Base-by-base conservation (phyloP, 2,797 vertebrate genomes). In the Cirrhinus mrigala region DNA sequence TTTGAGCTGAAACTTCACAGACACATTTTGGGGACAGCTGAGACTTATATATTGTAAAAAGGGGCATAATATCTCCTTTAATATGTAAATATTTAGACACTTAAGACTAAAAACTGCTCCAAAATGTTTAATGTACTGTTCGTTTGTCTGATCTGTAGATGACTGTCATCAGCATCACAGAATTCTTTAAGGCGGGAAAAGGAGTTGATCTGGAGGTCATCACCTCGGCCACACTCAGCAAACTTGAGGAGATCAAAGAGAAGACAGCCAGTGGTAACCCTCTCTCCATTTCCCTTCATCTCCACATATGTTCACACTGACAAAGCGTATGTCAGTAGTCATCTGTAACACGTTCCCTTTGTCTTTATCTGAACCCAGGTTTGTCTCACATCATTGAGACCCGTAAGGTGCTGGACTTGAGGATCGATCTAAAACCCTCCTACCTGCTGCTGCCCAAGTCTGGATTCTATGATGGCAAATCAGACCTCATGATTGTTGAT, bases 181-280 rank as follows among this genome's bases (percentile, higher is more conserved):
- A 98, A 76, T 99, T 99, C 92, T 99, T 99, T 84, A 96, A 96
- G 88, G 96, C 96, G 0, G 95, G 89, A 74, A 97, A 95, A 83
- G 96, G 96, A 20, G 93, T 99, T 60, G 96, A 99, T 88, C 95
- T 99, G 89, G 97, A 98, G 86, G 95, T 96, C 2, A 91, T 99
- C 89, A 98, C 98, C 6, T 96, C 97, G 0, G 97, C 97, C 81
- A 99, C 98, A 0, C 95, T 99, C 86, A 96, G 96, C 90, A 99
- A 99, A 79, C 92, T 99, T 74, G 98, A 99, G 91, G 97, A 99
- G 94, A 97, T 99, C 88, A 99, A 98, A 93, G 97, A 98, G 84
- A 98, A 94, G 91, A 99, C 98, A 0, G 96, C 98, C 44, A 90
- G 95, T 93, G 97, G 98, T 97, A 81, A 62, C 1, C 3, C 22